phyloP scores from a whole-genome alignment of 2,888 invertebrate species.

The Pasiphila rectangulata region DNA sequence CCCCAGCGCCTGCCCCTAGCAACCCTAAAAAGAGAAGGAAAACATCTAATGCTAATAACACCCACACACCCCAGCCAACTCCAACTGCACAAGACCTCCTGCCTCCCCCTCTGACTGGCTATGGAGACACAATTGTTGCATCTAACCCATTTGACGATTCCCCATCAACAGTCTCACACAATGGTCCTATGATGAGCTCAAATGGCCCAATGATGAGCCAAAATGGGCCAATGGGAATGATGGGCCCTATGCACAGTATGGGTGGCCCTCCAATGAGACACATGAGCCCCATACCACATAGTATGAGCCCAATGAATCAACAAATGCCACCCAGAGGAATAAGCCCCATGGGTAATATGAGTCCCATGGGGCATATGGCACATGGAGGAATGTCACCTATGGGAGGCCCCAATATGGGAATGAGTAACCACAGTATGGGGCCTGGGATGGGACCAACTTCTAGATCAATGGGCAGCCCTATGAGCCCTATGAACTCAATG shows the following conservation, averaged over 20 bases:
- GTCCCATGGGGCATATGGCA: constrained; percentile 84
- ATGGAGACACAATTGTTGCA: constrained; percentile 96
- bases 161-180: constrained; percentile 83
- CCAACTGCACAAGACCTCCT: constrained; percentile 89
- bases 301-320: constrained; percentile 83
- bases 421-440: constrained; percentile 83
- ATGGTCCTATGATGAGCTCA: constrained; percentile 83
- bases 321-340: constrained; percentile 84
- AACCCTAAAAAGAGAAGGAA: constrained; percentile 94
- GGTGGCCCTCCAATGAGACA: constrained; percentile 84
- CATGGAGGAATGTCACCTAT: constrained; percentile 84
- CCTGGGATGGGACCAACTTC: constrained; percentile 80
- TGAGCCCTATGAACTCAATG: constrained; percentile 87
- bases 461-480: constrained; percentile 86
- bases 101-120: constrained; percentile 92
- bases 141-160: constrained; percentile 97
- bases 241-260: constrained; percentile 83
- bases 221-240: constrained; percentile 84
- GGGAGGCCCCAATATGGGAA: constrained; percentile 86
- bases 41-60: constrained; percentile 86
- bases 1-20: constrained; percentile 88
- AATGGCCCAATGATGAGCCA: constrained; percentile 85
- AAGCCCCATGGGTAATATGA: constrained; percentile 86
- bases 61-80: constrained; percentile 84
- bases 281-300: constrained; percentile 82